phyloP scores from a whole-genome alignment of 2,888 invertebrate genomes.

The Rhogogaster chlorosoma region DNA sequence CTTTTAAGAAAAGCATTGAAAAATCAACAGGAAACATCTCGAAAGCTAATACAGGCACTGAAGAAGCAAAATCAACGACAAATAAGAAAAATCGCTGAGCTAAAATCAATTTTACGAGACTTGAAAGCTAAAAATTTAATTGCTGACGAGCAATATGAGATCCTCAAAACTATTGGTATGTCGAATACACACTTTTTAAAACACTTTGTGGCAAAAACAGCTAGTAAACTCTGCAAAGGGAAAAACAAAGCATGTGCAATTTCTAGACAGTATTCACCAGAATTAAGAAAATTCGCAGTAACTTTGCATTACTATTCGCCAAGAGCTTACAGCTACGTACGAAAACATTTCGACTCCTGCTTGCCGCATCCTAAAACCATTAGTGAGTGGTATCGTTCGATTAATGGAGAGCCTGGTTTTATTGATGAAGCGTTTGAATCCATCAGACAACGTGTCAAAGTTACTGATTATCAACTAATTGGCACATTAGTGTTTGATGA shows the following conservation, averaged over 20 bases:
- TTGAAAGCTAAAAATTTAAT: background rate
- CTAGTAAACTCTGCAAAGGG: background rate
- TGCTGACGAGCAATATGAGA: background rate
- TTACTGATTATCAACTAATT: conserved; percentile 54
- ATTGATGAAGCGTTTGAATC: conserved; percentile 59
- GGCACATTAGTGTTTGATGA: conserved; percentile 56
- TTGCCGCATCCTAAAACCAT: conserved; percentile 68
- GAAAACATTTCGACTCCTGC: conserved; percentile 66
- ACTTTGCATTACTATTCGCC: conserved; percentile 69
- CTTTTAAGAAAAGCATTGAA: background rate
- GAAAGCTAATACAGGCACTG: background rate
- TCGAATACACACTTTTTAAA: background rate
- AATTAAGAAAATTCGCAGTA: conserved; percentile 64
- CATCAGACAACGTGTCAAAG: conserved; percentile 57
- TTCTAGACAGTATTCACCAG: conserved; percentile 43
- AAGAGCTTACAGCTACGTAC: conserved; percentile 69
- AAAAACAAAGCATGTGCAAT: background rate
- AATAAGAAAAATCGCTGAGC: background rate
- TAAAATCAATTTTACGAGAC: background rate
- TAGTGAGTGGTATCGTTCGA: conserved; percentile 66
- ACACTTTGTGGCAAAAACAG: background rate
- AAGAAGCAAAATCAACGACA: background rate
- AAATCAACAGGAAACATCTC: background rate
- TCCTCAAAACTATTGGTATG: background rate
- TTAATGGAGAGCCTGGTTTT: conserved; percentile 69